Percentiles rank a stretch among this genome's conserved stretches.
Evolutionary conservation across 2,113 vertebrate species (phyloP).

Genomic region (Pterophyllum scalare): DNA sequence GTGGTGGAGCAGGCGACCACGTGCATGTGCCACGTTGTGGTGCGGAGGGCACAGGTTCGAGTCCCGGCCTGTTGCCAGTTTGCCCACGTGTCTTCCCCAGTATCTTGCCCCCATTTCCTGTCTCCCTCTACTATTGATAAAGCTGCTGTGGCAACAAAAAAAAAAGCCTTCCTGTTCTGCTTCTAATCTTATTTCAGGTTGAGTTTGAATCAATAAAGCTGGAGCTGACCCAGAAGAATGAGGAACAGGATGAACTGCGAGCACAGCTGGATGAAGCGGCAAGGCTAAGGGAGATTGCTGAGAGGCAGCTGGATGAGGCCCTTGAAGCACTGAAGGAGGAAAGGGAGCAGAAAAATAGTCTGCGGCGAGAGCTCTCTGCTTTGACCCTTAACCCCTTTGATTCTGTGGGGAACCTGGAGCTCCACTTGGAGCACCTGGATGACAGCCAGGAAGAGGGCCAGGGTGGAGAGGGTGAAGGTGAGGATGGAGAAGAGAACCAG

Average conservation of each 20-base stretch:
- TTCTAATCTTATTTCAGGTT: constrained; percentile 68
- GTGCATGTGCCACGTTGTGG: no score
- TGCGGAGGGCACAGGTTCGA: no score
- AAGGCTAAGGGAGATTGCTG: constrained; percentile 81
- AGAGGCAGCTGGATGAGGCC: constrained; percentile 86
- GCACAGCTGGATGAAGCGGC: constrained; percentile 82
- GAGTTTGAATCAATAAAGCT: constrained; percentile 87
- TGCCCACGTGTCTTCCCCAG: no score
- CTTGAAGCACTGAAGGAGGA: constrained; percentile 86
- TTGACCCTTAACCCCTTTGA: constrained; percentile 80
- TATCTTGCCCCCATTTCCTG: no score
- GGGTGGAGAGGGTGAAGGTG: constrained; percentile 47
- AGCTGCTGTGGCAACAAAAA: no score
- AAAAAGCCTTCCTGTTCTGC: neutral
- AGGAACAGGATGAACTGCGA: constrained; percentile 81
- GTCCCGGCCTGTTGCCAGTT: no score
- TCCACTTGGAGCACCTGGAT: constrained; percentile 80
- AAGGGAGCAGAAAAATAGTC: constrained; percentile 86
- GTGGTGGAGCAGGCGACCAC: no score
- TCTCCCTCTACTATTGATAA: no score
- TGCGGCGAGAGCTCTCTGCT: constrained; percentile 81
- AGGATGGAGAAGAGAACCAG: constrained; percentile 78
- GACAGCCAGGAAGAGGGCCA: constrained; percentile 73
- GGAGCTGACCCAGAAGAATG: constrained; percentile 83
- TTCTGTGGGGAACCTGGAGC: constrained; percentile 79